Percentiles rank a stretch among this genome's conserved stretches.
These are phyloP conservation scores for Sebastes elongatus DNA, from an alignment of 2,797 vertebrate species.

Conservation along the genomic window DNA sequence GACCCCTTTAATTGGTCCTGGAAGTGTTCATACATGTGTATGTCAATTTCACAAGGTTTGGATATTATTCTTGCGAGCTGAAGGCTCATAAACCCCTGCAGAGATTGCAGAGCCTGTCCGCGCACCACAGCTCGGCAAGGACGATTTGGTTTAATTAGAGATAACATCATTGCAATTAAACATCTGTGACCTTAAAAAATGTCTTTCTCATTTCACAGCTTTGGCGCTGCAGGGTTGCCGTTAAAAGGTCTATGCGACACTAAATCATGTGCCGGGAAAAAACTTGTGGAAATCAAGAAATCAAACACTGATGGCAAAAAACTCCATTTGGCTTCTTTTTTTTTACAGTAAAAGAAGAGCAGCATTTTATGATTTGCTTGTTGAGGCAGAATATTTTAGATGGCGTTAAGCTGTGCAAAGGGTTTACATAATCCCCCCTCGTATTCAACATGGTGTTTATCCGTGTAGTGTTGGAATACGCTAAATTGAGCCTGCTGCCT, in stretches of 20 bases:
- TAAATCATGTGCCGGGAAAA: not conserved
- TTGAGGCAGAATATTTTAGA: slow-evolving; percentile 44
- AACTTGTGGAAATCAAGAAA: slow-evolving; percentile 3
- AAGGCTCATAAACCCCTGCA: slow-evolving; percentile 5
- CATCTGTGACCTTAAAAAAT: slow-evolving; percentile 56
- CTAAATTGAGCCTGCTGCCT: not conserved
- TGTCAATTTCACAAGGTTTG: not conserved
- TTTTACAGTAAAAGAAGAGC: slow-evolving; percentile 7
- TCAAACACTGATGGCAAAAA: slow-evolving; percentile 6
- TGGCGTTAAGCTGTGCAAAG: slow-evolving; percentile 29
- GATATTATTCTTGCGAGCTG: not conserved
- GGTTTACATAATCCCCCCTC: slow-evolving; percentile 49
- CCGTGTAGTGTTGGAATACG: not conserved
- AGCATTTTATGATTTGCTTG: slow-evolving; percentile 49
- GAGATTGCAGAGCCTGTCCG: not conserved
- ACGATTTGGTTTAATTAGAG: slow-evolving; percentile 50
- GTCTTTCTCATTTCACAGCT: slow-evolving; percentile 1
- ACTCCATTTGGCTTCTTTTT: not conserved
- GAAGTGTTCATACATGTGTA: not conserved
- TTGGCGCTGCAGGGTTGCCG: not conserved
- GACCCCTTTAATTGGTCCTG: not conserved
- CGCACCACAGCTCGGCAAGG: slow-evolving; percentile 1
- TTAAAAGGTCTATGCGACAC: not conserved
- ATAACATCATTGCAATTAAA: slow-evolving; percentile 54
- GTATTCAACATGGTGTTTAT: slow-evolving; percentile 26